Conservation (phyloP, 2,113 vertebrate genomes). For the Microtus montanus region DNA sequence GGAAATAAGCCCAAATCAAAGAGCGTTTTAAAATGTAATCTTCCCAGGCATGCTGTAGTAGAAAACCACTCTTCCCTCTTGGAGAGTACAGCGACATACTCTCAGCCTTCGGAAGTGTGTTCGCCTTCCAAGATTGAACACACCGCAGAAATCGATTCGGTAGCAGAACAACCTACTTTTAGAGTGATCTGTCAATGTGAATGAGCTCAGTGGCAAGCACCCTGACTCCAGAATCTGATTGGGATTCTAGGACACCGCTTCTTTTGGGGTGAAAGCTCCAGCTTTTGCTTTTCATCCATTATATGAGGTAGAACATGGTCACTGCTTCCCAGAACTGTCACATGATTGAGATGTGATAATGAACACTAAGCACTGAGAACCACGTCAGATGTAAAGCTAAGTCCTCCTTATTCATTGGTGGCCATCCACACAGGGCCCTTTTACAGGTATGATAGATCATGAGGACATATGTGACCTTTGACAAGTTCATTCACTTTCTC, state of each 20-base stretch:
- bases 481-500: too few relatives aligned
- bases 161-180: background rate
- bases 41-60: background rate
- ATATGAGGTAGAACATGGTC: background rate
- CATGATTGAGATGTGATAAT: background rate
- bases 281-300: background rate
- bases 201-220: background rate
- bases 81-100: background rate
- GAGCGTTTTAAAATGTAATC: background rate
- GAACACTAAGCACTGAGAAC: background rate
- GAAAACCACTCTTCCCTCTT: background rate
- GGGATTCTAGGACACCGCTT: background rate
- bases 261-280: background rate
- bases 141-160: background rate
- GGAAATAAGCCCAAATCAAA: background rate
- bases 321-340: background rate
- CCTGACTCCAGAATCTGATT: too few relatives aligned
- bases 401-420: background rate
- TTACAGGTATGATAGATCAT: background rate
- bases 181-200: background rate
- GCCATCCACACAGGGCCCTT: background rate
- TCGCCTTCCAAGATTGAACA: background rate
- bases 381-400: background rate
- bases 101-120: conserved; percentile 25
- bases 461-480: too few relatives aligned